Conservation (phyloP, 2,797 vertebrate species). For the Champsocephalus gunnari region DNA sequence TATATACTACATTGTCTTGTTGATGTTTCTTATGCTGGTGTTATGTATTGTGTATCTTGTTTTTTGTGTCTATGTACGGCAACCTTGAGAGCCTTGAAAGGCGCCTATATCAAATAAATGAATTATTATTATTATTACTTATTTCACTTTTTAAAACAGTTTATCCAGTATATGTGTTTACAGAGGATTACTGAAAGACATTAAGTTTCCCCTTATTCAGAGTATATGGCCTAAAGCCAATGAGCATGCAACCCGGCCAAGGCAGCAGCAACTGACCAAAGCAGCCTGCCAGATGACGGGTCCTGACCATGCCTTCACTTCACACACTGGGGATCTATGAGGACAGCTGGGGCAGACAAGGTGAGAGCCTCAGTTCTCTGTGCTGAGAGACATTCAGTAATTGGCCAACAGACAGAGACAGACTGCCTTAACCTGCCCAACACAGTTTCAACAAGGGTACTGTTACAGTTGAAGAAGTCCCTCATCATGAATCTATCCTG, state of each 20-base stretch:
- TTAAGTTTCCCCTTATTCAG: slow-evolving; percentile 39
- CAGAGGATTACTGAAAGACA: slow-evolving; percentile 52
- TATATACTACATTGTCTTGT: too few species aligned
- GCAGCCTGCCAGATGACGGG: slow-evolving; percentile 57
- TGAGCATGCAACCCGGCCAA: slow-evolving; percentile 24
- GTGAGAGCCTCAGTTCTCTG: slow-evolving; percentile 49
- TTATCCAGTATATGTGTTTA: slow-evolving; percentile 12
- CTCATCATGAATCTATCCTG: slow-evolving; percentile 21
- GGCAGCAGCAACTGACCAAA: slow-evolving; percentile 42
- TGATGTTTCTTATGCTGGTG: too few species aligned
- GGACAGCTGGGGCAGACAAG: slow-evolving; percentile 66
- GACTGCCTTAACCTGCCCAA: slow-evolving; percentile 37
- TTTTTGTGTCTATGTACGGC: too few species aligned
- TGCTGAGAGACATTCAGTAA: slow-evolving; percentile 57
- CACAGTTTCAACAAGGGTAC: slow-evolving; percentile 10
- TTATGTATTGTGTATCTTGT: too few species aligned
- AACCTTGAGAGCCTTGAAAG: too few species aligned
- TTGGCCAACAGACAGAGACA: slow-evolving; percentile 57
- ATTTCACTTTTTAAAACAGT: slow-evolving; percentile 26
- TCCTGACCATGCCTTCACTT: slow-evolving; percentile 55
- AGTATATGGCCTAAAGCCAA: slow-evolving; percentile 47
- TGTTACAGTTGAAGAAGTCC: slow-evolving; percentile 19
- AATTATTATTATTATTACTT: not conserved
- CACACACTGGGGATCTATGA: slow-evolving; percentile 50
- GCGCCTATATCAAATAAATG: too few species aligned